Conservation (phyloP, 2,113 vertebrate genomes). For the Ctenomys sociabilis region DNA sequence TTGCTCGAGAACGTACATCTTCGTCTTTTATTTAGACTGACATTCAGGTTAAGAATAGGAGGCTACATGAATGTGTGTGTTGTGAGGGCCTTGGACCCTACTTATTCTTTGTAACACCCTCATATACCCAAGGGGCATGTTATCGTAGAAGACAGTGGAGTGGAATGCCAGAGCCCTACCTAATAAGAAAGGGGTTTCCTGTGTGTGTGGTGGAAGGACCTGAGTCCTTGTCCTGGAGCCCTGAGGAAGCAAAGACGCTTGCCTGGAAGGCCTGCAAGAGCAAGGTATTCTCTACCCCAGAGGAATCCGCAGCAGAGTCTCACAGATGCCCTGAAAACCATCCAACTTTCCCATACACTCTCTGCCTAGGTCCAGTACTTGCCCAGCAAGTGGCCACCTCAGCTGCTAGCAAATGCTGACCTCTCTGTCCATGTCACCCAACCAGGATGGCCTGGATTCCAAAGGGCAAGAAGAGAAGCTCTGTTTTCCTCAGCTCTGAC, state of each 20-base stretch:
- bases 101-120: background rate
- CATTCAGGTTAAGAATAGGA: constrained; percentile 37
- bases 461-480: constrained; percentile 81
- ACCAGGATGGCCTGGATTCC: constrained; percentile 80
- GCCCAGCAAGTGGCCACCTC: constrained; percentile 77
- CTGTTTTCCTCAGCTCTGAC: constrained; percentile 81
- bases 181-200: background rate
- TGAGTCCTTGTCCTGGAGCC: background rate
- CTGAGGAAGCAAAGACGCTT: background rate
- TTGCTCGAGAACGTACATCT: background rate
- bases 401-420: constrained; percentile 76
- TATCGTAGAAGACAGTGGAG: background rate
- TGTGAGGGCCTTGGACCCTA: background rate
- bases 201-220: fast-evolving
- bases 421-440: constrained; percentile 81
- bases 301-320: background rate
- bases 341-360: constrained; percentile 71
- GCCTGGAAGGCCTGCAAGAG: background rate
- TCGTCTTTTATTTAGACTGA: constrained; percentile 5
- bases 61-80: background rate
- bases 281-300: background rate
- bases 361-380: constrained; percentile 78
- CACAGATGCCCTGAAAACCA: background rate
- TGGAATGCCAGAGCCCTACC: background rate
- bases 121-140: background rate